Evolutionary conservation across 2,797 vertebrate genomes (phyloP).

Genomic region (Hydrocynus forskahlii): DNA sequence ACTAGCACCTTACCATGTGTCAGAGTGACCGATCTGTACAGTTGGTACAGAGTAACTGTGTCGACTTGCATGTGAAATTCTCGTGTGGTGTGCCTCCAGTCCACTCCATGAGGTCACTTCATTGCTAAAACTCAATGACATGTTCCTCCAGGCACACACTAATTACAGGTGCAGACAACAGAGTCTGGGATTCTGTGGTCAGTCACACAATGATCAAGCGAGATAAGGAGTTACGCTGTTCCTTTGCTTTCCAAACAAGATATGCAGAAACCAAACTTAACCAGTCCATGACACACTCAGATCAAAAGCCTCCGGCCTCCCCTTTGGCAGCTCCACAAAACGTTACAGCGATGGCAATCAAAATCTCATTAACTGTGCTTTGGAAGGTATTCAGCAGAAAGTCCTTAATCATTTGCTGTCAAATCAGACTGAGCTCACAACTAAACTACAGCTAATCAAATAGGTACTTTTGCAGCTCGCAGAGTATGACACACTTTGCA

Average conservation of each 20-base stretch:
- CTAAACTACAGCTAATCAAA: slow-evolving; percentile 51
- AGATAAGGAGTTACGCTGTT: slow-evolving; percentile 32
- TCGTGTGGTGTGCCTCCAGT: slow-evolving; percentile 4
- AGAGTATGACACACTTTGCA: background rate
- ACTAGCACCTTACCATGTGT: no score
- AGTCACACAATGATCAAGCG: slow-evolving; percentile 28
- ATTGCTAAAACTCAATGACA: slow-evolving; percentile 34
- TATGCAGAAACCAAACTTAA: slow-evolving; percentile 1
- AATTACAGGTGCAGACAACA: slow-evolving; percentile 52
- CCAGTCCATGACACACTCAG: background rate
- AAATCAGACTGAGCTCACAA: slow-evolving; percentile 39
- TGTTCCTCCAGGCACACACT: slow-evolving; percentile 29
- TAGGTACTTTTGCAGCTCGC: slow-evolving; percentile 25
- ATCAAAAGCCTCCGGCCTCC: background rate
- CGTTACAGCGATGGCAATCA: slow-evolving; percentile 24
- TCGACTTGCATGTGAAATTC: background rate
- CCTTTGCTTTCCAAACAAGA: slow-evolving; percentile 14
- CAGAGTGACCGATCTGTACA: background rate
- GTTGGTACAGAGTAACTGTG: slow-evolving; percentile 6
- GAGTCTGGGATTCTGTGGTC: slow-evolving; percentile 41
- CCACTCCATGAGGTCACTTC: slow-evolving; percentile 44
- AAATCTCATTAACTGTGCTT: slow-evolving; percentile 33
- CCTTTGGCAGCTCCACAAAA: slow-evolving; percentile 35
- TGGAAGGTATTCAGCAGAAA: slow-evolving; percentile 21
- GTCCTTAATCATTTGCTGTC: slow-evolving; percentile 34